Percentiles rank a stretch among this genome's conserved stretches.
phyloP scores from a whole-genome alignment of 2,113 vertebrate genomes.

The Willisornis vidua region DNA sequence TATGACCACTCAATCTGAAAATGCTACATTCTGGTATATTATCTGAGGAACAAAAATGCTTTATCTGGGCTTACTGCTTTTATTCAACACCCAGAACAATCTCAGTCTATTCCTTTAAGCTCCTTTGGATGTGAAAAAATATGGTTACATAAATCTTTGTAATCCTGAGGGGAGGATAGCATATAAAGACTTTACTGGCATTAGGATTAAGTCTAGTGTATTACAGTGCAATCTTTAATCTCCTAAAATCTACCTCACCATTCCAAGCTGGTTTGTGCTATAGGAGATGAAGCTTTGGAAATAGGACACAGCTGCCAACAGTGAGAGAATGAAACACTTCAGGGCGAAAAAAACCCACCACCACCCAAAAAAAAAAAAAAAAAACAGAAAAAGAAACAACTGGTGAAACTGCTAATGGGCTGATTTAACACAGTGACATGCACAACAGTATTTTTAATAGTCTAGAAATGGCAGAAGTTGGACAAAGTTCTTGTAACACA shows the following conservation, averaged over 20 bases:
- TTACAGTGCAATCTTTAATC: conserved; percentile 57
- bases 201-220: conserved; percentile 51
- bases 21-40: not conserved
- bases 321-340: not conserved
- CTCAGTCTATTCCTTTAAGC: conserved; percentile 61
- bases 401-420: not conserved
- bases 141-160: conserved; percentile 68
- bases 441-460: not conserved
- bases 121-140: conserved; percentile 63
- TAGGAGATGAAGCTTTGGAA: conserved; percentile 47
- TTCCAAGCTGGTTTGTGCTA: conserved; percentile 42
- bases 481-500: not conserved
- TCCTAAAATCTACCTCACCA: conserved; percentile 57
- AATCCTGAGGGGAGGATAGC: conserved; percentile 33
- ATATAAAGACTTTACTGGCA: conserved; percentile 52
- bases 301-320: conserved; percentile 60
- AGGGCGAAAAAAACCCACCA: not conserved
- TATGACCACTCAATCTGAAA: not conserved
- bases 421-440: not conserved
- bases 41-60: conserved; percentile 18
- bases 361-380: too few relatives aligned
- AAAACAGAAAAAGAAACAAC: not conserved
- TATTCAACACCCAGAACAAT: conserved; percentile 68
- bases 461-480: not conserved
- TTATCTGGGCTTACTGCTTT: conserved; percentile 43